Evolutionary conservation across 2,888 invertebrate genomes (phyloP), one percentile per base, ranked within the genome.

Genomic region (Dynastes tityus): DNA sequence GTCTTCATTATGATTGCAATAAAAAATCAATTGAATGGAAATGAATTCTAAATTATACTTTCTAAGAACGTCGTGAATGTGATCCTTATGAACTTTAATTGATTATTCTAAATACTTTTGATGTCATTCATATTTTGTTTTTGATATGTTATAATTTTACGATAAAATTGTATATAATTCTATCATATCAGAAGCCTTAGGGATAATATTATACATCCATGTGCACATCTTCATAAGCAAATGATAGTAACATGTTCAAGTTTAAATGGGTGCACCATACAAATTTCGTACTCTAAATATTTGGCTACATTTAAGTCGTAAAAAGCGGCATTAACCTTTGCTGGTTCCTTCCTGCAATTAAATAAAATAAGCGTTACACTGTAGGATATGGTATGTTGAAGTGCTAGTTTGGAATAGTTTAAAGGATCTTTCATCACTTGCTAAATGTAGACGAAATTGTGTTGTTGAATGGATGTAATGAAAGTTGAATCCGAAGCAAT

Each of bases 41-140:
- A 73, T 73, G 37, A 37, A 73, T 58, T 58, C 53, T 37, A 73
- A 73, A 58, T 73, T 58, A 58, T 58, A 73, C 40, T 73, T 58
- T 11, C 27, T 73, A 27, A 73, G 71, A 73, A 73, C 29, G 71
- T 1, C 58, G 58, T 71, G 55, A 55, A 71, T 58, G 32, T 37
- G n/a, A n/a, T 71, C 8, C 37, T 13, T 37, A 58, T 71, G 55
- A 55, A 32, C n/a, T 55, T 37, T 71, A 51, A 71, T 71, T 32
- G 55, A 71, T 5, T 37, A 32, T 37, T 37, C 37, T 5, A 37
- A 6, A 37, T 6, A 6, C 0, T 6, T 37, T 37, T 37, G 8
- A 6, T 9, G 1, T 8, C 6, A 5, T 9, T 45, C 45, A 45
- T 45, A 45, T 45, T 45, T 45, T 9, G 9, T 45, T 45, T 9